Conservation (phyloP, 2,888 invertebrate species). For the Palloptera scutellata region DNA sequence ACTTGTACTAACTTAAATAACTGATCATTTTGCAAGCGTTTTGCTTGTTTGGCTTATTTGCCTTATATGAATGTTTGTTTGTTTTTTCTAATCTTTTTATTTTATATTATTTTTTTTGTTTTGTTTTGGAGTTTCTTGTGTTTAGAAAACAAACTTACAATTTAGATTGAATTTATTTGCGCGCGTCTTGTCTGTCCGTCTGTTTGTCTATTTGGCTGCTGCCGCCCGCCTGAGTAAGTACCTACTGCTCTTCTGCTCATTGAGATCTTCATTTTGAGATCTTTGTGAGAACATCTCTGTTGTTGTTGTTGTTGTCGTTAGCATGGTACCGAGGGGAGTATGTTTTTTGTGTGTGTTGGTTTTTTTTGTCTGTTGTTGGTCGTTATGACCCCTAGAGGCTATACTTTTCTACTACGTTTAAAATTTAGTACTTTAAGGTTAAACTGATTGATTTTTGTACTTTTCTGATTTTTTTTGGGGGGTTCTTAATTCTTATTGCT, state of each 20-base stretch:
- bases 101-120: too few relatives aligned
- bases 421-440: slow-evolving; percentile 12
- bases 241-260: slow-evolving; percentile 47
- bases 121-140: too few relatives aligned
- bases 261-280: slow-evolving; percentile 62
- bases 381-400: slow-evolving; percentile 33
- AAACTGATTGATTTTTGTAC: slow-evolving; percentile 31
- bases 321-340: too few relatives aligned
- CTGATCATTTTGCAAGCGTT: neutral
- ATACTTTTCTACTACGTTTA: slow-evolving; percentile 1
- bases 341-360: too few relatives aligned
- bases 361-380: slow-evolving; percentile 32
- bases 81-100: slow-evolving; percentile 10
- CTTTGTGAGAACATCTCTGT: slow-evolving; percentile 61
- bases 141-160: slow-evolving; percentile 56
- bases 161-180: slow-evolving; percentile 58
- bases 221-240: slow-evolving; percentile 22
- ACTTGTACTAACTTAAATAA: neutral
- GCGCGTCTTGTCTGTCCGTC: slow-evolving; percentile 27
- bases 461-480: neutral
- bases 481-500: slow-evolving; percentile 10
- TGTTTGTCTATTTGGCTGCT: slow-evolving; percentile 11
- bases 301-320: slow-evolving; percentile 12
- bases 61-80: too few relatives aligned
- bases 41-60: too few relatives aligned